These are phyloP conservation scores for Hyperoodon ampullatus DNA, from an alignment of 2,113 vertebrate species.

Conservation along the genomic window DNA sequence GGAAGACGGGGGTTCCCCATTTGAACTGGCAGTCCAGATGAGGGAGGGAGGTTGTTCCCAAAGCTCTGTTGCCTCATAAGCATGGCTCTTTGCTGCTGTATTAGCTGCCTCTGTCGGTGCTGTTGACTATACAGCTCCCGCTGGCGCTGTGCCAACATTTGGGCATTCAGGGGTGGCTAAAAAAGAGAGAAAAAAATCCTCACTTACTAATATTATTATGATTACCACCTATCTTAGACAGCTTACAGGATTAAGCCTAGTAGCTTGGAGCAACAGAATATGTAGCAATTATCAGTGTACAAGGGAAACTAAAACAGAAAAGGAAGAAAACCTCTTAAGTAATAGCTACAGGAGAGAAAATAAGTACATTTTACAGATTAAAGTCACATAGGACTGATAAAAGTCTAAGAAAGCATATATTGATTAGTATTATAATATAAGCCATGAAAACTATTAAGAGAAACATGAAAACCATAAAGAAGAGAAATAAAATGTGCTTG, in stretches of 20 bases:
- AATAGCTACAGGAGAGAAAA: slow-evolving; percentile 10
- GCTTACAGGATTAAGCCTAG: background rate
- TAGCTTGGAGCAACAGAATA: background rate
- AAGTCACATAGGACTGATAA: slow-evolving; percentile 8
- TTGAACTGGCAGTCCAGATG: slow-evolving; percentile 85
- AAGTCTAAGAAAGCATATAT: background rate
- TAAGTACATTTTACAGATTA: slow-evolving; percentile 31
- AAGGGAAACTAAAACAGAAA: slow-evolving; percentile 41
- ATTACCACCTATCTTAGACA: background rate
- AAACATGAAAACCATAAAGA: slow-evolving; percentile 21
- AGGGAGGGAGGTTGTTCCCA: slow-evolving; percentile 83
- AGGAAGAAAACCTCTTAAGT: slow-evolving; percentile 2
- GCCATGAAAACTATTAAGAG: background rate
- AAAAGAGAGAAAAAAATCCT: background rate
- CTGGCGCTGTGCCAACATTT: slow-evolving; percentile 97
- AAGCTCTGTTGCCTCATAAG: slow-evolving; percentile 93
- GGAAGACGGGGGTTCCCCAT: slow-evolving; percentile 85
- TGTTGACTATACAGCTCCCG: slow-evolving; percentile 96
- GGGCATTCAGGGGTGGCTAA: slow-evolving; percentile 95
- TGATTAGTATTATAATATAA: slow-evolving; percentile 14
- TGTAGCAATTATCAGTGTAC: background rate
- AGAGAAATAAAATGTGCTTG: background rate
- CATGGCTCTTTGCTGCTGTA: slow-evolving; percentile 96
- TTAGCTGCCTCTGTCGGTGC: slow-evolving; percentile 95
- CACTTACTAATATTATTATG: background rate